Percentiles rank a stretch among this genome's conserved stretches.
Evolutionary conservation across 2,888 invertebrate species (phyloP).

Genomic region (Athalia rosae): DNA sequence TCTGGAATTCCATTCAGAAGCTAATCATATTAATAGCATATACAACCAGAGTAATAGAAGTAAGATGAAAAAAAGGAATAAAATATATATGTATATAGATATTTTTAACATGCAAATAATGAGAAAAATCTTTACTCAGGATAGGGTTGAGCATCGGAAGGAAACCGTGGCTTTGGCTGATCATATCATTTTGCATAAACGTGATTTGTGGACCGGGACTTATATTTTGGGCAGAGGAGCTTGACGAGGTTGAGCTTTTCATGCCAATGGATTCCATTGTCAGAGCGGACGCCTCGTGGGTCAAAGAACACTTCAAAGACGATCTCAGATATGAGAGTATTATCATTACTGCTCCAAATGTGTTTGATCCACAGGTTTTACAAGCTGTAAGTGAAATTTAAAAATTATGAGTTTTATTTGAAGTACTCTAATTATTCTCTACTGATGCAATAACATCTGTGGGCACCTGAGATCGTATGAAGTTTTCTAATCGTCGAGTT

Average conservation of each 20-base stretch:
- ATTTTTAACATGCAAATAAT: background rate
- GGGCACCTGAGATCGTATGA: too few species aligned
- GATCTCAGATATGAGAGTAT: conserved; percentile 70
- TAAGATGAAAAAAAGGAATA: background rate
- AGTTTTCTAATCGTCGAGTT: too few species aligned
- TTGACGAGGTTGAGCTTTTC: conserved; percentile 68
- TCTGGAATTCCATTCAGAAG: background rate
- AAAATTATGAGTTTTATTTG: too few species aligned
- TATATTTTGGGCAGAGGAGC: conserved; percentile 67
- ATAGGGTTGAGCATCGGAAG: conserved; percentile 65
- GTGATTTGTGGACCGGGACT: conserved; percentile 66
- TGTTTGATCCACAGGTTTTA: conserved; percentile 68
- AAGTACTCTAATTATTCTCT: too few species aligned
- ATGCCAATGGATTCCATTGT: conserved; percentile 67
- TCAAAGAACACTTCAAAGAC: conserved; percentile 67
- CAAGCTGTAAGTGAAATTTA: conserved; percentile 61
- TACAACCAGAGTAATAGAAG: too few species aligned
- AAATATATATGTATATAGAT: background rate
- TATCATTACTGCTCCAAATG: conserved; percentile 70
- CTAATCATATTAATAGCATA: background rate
- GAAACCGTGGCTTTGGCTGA: conserved; percentile 66
- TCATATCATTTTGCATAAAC: conserved; percentile 61
- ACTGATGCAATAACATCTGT: too few species aligned
- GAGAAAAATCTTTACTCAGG: conserved; percentile 50
- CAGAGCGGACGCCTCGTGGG: conserved; percentile 67